Evolutionary conservation across 2,113 vertebrate genomes (phyloP), one percentile per base, ranked within the genome.

Genomic region (Puntigrus tetrazona): DNA sequence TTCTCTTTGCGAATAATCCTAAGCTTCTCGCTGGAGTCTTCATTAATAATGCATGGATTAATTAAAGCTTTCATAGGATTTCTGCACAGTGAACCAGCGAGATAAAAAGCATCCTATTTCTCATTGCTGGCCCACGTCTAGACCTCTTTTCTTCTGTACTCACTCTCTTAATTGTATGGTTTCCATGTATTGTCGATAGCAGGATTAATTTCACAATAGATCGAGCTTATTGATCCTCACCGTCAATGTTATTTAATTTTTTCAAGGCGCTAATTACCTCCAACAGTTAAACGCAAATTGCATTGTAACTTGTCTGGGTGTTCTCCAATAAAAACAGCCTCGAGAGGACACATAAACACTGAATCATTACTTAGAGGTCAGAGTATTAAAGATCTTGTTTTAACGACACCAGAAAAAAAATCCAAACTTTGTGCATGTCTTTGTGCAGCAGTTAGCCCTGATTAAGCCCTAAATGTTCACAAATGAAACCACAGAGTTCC

Each of bases 31-130:
- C 89, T 89, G 91, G 85, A 86, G 67, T 88, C 89, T 93, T 94
- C 94, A 95, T 95, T 95, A 95, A 95, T 93, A 94, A 95, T 95
- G 92, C 89, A 95, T 95, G 94, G 95, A 95, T 95, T 95, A 94
- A 95, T 95, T 95, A 95, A 91, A 93, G 92, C 91, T 89, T 94
- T 93, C 91, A 95, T 91, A 94, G 94, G 93, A 93, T 95, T 95
- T 94, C 92, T 92, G 88, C 91, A 76, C 81, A 87, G 90, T 94
- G 93, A 94, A 93, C 91, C 92, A 90, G 86, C 65, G 89, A 95
- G 94, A 95, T 95, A 95, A 95, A 95, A 93, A 88, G 88, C 91
- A 90, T 91, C 89, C 91, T 89, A 91, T 93, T 89, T 69, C 91
- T 93, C 89, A 88, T 88, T 90, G 83, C 74, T 85, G 76, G 87